Evolutionary conservation across 2,888 invertebrate species (phyloP), one percentile per base, ranked within the genome.

Genomic region (Oasisia sp.): DNA sequence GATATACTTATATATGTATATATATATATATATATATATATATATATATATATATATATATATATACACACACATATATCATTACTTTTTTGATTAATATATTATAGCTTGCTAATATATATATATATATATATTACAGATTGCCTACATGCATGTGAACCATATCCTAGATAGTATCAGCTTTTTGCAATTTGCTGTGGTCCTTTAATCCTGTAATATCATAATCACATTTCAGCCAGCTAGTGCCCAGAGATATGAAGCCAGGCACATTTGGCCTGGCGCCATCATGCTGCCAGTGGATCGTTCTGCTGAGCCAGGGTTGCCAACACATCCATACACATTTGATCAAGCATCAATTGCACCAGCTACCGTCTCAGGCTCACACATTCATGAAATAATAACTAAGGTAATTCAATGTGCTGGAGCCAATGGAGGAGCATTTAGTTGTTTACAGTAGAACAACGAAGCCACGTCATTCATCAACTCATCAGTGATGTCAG

Each of bases 161-260:
- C 74, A 74, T 19, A 27, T 27, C 74, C 74, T 74, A 27, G 19
- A 27, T 19, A 74, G 27, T 19, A n/a, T 74, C 74, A 74, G n/a
- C 74, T 74, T 74, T 74, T 74, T 74, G 27, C 74, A 74, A 74
- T 74, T 74, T 27, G n/a, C 74, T 27, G 74, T n/a, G 74, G 74
- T n/a, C 74, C 27, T 74, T n/a, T 74, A 74, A 74, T 74, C 74
- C 74, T 74, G 27, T 74, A 74, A n/a, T 19, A 19, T 74, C 74
- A 74, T 74, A 74, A 74, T 74, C 19, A 74, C 74, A 74, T 74
- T 74, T 74, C 27, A 74, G 74, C 74, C 74, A 74, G 74, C 74
- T 5, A 74, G 0, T 74, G 27, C 74, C 74, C 14, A 27, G n/a
- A 74, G 74, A 74, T 74, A 74, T 74, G 74, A 74, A 74, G 74